These are phyloP conservation scores for Apocrypta bakeri DNA, from an alignment of 1,140 invertebrate genomes.

Conservation along the genomic window DNA sequence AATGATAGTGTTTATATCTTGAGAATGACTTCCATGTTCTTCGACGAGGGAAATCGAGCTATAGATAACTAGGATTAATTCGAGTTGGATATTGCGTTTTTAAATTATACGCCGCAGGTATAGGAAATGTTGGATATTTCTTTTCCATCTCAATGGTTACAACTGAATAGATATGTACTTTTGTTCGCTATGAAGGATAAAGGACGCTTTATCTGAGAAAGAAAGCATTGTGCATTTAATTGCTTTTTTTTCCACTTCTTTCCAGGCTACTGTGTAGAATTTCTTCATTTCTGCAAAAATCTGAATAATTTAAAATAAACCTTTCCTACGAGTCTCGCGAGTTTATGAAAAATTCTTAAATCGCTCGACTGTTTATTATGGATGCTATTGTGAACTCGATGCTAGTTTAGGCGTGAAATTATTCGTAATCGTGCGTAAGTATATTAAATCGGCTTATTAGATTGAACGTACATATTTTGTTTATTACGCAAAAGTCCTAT, in stretches of 20 bases:
- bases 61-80: not conserved
- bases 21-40: no score
- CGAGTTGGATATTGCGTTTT: not conserved
- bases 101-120: not conserved
- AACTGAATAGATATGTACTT: not conserved
- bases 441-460: no score
- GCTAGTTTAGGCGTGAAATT: no score
- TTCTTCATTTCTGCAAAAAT: constrained; percentile 5
- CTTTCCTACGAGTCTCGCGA: not conserved
- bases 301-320: not conserved
- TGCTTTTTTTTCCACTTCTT: not conserved
- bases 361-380: not conserved
- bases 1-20: no score
- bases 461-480: no score
- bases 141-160: not conserved
- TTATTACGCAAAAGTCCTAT: no score
- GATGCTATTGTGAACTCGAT: no score
- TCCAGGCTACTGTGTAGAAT: not conserved
- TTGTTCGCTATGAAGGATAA: not conserved
- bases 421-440: no score
- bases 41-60: no score
- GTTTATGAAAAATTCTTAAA: not conserved
- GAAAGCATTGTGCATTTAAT: not conserved
- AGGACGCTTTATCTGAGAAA: not conserved
- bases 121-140: not conserved